Percentiles rank a stretch among this genome's conserved stretches.
These are phyloP conservation scores for Notolepis coatsorum DNA, from an alignment of 2,797 vertebrate species.

Conservation along the genomic window DNA sequence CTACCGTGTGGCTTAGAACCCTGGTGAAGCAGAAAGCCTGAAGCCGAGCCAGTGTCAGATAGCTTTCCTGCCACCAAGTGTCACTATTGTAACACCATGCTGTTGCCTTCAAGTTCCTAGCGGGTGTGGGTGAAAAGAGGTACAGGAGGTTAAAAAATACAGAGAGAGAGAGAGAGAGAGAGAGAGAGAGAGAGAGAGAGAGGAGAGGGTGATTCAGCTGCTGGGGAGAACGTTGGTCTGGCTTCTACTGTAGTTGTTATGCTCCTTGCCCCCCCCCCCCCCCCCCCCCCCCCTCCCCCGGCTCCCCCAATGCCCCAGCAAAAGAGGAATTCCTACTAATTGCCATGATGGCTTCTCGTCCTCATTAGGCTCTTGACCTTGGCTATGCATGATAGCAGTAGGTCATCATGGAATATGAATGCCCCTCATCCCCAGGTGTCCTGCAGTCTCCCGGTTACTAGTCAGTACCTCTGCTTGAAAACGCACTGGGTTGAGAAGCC, in stretches of 20 bases:
- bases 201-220: slow-evolving; percentile 45
- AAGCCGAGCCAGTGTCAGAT: slow-evolving; percentile 26
- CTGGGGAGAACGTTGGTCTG: slow-evolving; percentile 53
- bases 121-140: too few species aligned
- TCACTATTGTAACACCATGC: slow-evolving; percentile 73
- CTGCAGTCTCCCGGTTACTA: slow-evolving; percentile 55
- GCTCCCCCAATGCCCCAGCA: slow-evolving; percentile 49
- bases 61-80: slow-evolving; percentile 65
- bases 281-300: slow-evolving; percentile 57
- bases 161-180: not conserved
- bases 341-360: slow-evolving; percentile 78
- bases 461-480: slow-evolving; percentile 64
- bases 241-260: slow-evolving; percentile 55
- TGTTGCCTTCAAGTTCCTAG: not conserved
- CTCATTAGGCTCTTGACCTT: slow-evolving; percentile 84
- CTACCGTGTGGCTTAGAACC: too few species aligned
- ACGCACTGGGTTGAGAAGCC: too few species aligned
- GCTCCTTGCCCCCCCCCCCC: slow-evolving; percentile 31
- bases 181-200: slow-evolving; percentile 12
- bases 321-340: slow-evolving; percentile 77
- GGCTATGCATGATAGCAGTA: slow-evolving; percentile 71
- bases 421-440: slow-evolving; percentile 63
- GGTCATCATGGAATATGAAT: slow-evolving; percentile 77
- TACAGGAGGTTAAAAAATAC: not conserved
- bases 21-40: slow-evolving; percentile 22